Conservation (phyloP, 2,113 vertebrate species). For the Istiophorus platypterus region DNA sequence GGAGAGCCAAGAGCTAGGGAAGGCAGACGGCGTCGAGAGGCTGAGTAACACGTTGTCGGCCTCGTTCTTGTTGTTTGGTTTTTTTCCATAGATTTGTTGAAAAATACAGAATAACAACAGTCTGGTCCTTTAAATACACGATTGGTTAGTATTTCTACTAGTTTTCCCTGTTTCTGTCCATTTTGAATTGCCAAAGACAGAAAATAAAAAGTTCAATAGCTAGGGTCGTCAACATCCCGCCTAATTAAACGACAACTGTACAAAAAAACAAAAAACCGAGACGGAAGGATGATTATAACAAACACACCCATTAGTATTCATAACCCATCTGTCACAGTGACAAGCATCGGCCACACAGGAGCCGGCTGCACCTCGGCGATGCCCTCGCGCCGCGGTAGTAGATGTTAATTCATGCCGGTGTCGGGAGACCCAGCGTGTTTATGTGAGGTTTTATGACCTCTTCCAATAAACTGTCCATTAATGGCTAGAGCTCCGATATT, state of each 20-base stretch:
- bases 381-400: conserved; percentile 49
- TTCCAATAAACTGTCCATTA: conserved; percentile 53
- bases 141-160: too few relatives aligned
- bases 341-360: conserved; percentile 42
- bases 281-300: conserved; percentile 35
- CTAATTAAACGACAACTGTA: conserved; percentile 36
- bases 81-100: too few relatives aligned
- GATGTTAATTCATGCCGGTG: conserved; percentile 59
- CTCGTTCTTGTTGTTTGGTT: too few relatives aligned
- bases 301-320: conserved; percentile 58
- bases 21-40: too few relatives aligned
- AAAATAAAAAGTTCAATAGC: not conserved
- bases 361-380: not conserved
- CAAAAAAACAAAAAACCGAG: conserved; percentile 10
- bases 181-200: not conserved
- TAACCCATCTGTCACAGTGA: conserved; percentile 52
- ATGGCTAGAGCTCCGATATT: conserved; percentile 51
- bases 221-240: conserved; percentile 17
- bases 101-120: too few relatives aligned
- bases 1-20: too few relatives aligned
- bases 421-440: conserved; percentile 50
- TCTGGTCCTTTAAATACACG: too few relatives aligned
- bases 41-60: too few relatives aligned
- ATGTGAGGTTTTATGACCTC: conserved; percentile 55
- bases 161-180: not conserved